phyloP scores from a whole-genome alignment of 2,888 invertebrate genomes.

The Troides aeacus region DNA sequence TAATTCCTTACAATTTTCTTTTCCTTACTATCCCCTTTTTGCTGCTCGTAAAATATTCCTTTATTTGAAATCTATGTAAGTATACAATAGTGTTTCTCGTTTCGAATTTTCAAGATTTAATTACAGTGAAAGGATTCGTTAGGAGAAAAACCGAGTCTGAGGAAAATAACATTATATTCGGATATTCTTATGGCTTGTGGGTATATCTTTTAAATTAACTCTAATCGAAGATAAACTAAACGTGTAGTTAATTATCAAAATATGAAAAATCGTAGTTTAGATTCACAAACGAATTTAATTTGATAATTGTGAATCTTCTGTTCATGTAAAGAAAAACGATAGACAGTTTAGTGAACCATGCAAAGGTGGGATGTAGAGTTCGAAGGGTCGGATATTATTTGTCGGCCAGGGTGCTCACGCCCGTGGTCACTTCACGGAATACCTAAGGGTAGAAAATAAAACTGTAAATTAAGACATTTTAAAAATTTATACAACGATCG shows the following conservation, averaged over 20 bases:
- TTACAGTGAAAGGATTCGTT: no score
- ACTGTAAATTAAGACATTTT: not conserved
- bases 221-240: no score
- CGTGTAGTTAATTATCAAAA: no score
- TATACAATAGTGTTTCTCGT: no score
- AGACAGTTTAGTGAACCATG: slow-evolving; percentile 12
- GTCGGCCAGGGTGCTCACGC: slow-evolving; percentile 38
- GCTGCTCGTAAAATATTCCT: not conserved
- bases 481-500: not conserved
- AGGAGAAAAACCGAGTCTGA: no score
- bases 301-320: not conserved
- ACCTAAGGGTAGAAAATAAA: not conserved
- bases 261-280: no score
- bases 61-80: no score
- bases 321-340: not conserved
- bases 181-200: no score
- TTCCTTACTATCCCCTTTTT: not conserved
- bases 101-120: no score
- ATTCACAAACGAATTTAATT: not conserved
- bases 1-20: not conserved
- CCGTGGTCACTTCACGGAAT: slow-evolving; percentile 11
- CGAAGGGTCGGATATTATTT: slow-evolving; percentile 49
- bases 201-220: no score
- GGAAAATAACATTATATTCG: no score
- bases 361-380: slow-evolving; percentile 48